Conservation (phyloP, 2,797 vertebrate genomes). For the Liparis tanakae region DNA sequence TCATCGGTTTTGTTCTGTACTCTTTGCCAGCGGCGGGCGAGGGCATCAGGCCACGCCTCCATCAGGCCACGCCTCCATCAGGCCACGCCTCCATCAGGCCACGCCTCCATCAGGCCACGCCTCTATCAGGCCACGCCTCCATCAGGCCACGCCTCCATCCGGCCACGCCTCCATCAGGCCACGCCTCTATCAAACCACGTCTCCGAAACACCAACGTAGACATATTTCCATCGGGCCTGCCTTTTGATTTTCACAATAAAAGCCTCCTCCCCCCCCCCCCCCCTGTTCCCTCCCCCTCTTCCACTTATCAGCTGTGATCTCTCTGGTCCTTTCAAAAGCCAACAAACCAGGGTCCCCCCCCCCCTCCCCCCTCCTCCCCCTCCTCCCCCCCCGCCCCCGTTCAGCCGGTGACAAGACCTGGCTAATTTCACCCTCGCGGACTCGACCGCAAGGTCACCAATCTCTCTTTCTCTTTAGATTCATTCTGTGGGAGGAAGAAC, state of each 20-base stretch:
- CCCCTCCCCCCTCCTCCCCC: no score
- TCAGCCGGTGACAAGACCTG: constrained; percentile 93
- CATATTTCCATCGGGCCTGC: constrained; percentile 86
- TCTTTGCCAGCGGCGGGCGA: no score
- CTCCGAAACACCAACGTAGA: constrained; percentile 76
- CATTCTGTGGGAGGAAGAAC: constrained; percentile 89
- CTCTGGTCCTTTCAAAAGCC: constrained; percentile 90
- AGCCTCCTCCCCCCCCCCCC: constrained; percentile 77
- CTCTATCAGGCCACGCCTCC: no score
- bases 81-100: no score
- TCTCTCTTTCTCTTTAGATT: constrained; percentile 86
- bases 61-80: no score
- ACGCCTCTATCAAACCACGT: no score
- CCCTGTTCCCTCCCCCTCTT: constrained; percentile 65
- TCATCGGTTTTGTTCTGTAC: no score
- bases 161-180: no score
- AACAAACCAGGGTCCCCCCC: constrained; percentile 87
- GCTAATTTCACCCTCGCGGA: constrained; percentile 92
- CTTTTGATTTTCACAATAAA: constrained; percentile 90
- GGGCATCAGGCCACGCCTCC: no score
- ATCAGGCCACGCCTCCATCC: no score
- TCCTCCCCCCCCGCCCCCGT: constrained; percentile 64
- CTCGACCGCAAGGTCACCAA: constrained; percentile 94
- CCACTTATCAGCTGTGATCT: constrained; percentile 87
- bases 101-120: no score